Evolutionary conservation across 2,113 vertebrate species (phyloP).

Genomic region (Hylia prasina): DNA sequence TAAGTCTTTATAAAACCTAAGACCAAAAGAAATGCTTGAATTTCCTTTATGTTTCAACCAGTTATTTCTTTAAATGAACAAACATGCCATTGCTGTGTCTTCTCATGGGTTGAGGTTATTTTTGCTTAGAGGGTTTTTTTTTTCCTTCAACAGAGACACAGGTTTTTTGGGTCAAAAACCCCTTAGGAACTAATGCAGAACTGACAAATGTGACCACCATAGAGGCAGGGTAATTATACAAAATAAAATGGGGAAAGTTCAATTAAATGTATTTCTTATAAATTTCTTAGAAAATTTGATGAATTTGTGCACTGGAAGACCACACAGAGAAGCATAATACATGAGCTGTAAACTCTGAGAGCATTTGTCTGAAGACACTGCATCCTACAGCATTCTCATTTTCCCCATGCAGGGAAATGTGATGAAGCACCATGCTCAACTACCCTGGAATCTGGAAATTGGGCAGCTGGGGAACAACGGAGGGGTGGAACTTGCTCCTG

Average conservation of each 20-base stretch:
- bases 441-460: neutral
- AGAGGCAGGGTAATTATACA: neutral
- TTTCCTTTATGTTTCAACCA: slow-evolving; percentile 33
- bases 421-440: neutral
- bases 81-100: neutral
- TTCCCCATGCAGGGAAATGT: neutral
- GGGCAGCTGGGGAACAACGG: neutral
- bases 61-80: neutral
- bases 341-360: neutral
- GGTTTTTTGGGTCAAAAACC: neutral
- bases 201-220: neutral
- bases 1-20: neutral
- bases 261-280: neutral
- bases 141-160: neutral
- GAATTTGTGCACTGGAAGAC: neutral
- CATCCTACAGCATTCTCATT: neutral
- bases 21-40: neutral
- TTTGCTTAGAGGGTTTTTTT: neutral
- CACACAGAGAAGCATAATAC: neutral
- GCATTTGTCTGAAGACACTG: neutral
- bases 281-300: neutral
- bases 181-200: neutral
- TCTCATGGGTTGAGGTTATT: neutral
- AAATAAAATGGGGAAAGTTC: neutral
- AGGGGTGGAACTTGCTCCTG: neutral